phyloP scores from a whole-genome alignment of 35 echinoderm and acorn worm species.

The Ophiothrix spiculata region DNA sequence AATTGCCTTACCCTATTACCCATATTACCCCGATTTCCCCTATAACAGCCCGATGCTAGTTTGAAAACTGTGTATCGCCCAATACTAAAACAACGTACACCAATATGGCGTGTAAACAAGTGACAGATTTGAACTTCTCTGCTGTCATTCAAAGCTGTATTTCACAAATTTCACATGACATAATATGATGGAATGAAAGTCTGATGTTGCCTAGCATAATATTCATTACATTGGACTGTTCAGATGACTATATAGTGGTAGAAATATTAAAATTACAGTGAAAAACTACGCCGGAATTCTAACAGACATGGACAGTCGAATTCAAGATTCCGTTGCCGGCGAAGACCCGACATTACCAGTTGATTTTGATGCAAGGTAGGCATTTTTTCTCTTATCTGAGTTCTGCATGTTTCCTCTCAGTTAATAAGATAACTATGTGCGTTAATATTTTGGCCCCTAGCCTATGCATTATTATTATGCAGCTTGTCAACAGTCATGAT shows the following conservation, averaged over 20 bases:
- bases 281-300: background rate
- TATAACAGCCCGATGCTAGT: no score
- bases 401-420: background rate
- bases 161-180: background rate
- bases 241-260: background rate
- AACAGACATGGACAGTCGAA: constrained; percentile 58
- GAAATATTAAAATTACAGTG: background rate
- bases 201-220: background rate
- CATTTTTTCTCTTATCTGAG: background rate
- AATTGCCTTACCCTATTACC: no score
- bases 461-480: no score
- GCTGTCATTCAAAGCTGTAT: background rate
- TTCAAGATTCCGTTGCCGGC: constrained; percentile 51
- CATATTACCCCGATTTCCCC: no score
- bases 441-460: background rate
- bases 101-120: background rate
- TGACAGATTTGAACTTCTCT: background rate
- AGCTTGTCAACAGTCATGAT: no score
- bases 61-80: no score
- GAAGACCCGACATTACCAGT: constrained; percentile 66
- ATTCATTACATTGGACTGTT: background rate
- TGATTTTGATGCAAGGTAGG: constrained; percentile 73
- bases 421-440: background rate
- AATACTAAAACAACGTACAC: background rate
- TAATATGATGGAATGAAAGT: constrained; percentile 13